Percentiles rank a stretch among this genome's conserved stretches.
Evolutionary conservation across 2,888 invertebrate species (phyloP).

Genomic region (Eucriotettix oculatus): DNA sequence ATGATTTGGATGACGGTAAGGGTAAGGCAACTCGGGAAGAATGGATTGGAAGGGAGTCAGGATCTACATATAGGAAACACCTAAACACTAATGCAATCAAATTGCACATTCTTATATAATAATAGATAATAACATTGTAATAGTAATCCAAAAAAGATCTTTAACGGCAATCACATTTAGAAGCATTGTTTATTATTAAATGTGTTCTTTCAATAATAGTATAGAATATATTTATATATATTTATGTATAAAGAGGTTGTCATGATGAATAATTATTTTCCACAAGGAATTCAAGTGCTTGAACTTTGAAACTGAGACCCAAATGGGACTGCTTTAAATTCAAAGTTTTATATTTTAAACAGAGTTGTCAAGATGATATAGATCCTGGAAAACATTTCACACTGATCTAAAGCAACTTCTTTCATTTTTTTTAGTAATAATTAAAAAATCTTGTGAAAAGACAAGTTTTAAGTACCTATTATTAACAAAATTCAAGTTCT

Average conservation of each 20-base stretch:
- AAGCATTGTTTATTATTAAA: slow-evolving; percentile 3
- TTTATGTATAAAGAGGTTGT: slow-evolving; percentile 4
- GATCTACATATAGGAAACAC: slow-evolving; percentile 3
- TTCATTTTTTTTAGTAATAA: too few relatives aligned
- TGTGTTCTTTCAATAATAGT: not conserved
- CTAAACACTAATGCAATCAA: slow-evolving; percentile 11
- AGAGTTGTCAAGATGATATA: too few relatives aligned
- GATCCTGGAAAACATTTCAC: too few relatives aligned
- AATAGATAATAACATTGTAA: slow-evolving; percentile 8
- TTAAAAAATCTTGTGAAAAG: too few relatives aligned
- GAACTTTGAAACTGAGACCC: too few relatives aligned
- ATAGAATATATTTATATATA: not conserved
- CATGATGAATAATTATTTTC: slow-evolving; percentile 2
- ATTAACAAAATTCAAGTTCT: too few relatives aligned
- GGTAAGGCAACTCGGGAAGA: not conserved
- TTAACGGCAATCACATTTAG: slow-evolving; percentile 8
- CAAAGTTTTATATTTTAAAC: too few relatives aligned
- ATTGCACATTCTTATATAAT: slow-evolving; percentile 9
- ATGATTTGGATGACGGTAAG: not conserved
- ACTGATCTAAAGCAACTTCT: too few relatives aligned
- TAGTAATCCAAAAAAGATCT: slow-evolving; percentile 7
- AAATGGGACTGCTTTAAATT: too few relatives aligned
- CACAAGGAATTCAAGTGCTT: not conserved
- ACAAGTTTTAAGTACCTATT: too few relatives aligned
- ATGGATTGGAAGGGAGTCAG: not conserved